Evolutionary conservation across 2,888 invertebrate species (phyloP).

Genomic region (Dorcus parallelipipedus): DNA sequence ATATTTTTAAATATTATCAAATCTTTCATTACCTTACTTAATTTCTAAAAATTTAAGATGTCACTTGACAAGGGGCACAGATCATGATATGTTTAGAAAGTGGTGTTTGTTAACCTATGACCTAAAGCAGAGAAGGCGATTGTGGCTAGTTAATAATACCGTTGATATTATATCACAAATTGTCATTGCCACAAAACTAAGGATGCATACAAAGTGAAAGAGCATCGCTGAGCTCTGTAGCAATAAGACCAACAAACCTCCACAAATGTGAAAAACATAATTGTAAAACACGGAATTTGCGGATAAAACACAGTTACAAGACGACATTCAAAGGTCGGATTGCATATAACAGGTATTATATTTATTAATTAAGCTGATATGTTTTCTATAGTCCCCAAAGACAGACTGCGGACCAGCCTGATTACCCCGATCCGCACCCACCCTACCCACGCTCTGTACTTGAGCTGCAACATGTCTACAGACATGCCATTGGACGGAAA

Average conservation of each 20-base stretch:
- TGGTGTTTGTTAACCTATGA: conserved; percentile 61
- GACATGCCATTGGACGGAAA: conserved; percentile 52
- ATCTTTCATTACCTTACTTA: conserved; percentile 48
- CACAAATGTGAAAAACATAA: conserved; percentile 3
- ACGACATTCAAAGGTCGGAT: conserved; percentile 52
- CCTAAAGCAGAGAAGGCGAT: conserved; percentile 56
- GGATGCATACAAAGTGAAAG: too few species aligned
- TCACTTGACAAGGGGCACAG: conserved; percentile 71
- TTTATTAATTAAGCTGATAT: conserved; percentile 63
- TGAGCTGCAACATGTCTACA: conserved; percentile 45
- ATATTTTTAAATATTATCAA: conserved; percentile 49
- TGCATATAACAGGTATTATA: conserved; percentile 52
- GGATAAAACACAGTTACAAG: conserved; percentile 48
- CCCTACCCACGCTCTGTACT: conserved; percentile 46
- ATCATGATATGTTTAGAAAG: conserved; percentile 77
- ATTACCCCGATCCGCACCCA: conserved; percentile 49
- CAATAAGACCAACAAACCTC: neutral
- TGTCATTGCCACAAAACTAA: neutral
- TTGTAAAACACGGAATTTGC: conserved; percentile 39
- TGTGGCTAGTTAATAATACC: conserved; percentile 50
- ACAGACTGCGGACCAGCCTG: conserved; percentile 44
- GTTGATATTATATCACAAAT: conserved; percentile 32
- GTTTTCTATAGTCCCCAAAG: conserved; percentile 68
- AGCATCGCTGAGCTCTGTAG: too few species aligned
- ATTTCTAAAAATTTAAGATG: conserved; percentile 54